Conservation (phyloP, 2,797 vertebrate genomes). For the Mus spretus region DNA sequence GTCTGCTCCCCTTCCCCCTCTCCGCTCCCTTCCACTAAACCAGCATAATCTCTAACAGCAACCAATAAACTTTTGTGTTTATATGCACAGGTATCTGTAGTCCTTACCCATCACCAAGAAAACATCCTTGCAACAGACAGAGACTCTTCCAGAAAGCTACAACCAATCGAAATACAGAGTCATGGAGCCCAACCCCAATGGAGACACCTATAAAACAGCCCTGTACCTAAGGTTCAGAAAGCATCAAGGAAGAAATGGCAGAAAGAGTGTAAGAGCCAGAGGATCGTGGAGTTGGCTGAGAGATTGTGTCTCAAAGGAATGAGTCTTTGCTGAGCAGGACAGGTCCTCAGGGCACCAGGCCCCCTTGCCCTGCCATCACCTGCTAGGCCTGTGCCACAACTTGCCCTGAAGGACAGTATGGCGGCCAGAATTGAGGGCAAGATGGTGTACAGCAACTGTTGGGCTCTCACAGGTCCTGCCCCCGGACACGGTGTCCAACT, state of each 20-base stretch:
- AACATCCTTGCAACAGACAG: not conserved
- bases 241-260: not conserved
- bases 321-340: not conserved
- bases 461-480: not conserved
- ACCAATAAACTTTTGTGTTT: not conserved
- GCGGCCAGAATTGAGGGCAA: not conserved
- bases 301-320: not conserved
- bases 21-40: not conserved
- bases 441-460: not conserved
- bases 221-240: not conserved
- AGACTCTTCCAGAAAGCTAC: not conserved
- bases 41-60: not conserved
- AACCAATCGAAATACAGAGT: not conserved
- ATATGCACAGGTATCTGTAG: not conserved
- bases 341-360: not conserved
- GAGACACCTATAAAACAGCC: not conserved
- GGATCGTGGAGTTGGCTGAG: not conserved
- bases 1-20: rapidly evolving
- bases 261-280: not conserved
- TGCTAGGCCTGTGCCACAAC: too few species aligned
- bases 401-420: not conserved
- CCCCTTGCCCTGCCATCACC: not conserved
- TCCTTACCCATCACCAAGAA: not conserved
- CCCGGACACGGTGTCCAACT: not conserved
- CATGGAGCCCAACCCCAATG: not conserved